Base-by-base conservation (phyloP, 1,140 invertebrate genomes). In the Hycleus cichorii region DNA sequence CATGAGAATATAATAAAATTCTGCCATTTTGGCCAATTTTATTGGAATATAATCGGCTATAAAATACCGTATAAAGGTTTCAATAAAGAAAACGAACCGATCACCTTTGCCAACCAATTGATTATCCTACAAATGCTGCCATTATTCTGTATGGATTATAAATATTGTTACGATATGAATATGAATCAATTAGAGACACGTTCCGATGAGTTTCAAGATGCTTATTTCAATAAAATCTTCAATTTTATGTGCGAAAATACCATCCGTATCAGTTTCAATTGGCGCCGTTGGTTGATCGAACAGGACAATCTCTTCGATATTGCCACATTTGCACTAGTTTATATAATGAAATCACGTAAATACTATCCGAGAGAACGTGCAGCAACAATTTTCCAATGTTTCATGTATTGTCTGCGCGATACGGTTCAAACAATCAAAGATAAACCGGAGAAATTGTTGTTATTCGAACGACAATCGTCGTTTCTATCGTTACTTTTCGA, bases 371-470 rank as follows among this genome's bases (percentile, higher is more conserved):
- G 84, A 66, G 82, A 84, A 46, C 77, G 82, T 62, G 87, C 85
- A 0, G 82, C 87, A 8, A 78, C 84, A n/a, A 75, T 83, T 18
- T 88, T 88, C 60, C 86, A 89, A 75, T 78, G 79, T 0, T 69
- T 88, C 47, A 82, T 83, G 42, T 83, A 88, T 66, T 76, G 80
- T 0, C 67, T 89, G 0, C 82, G 84, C 57, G 82, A 85, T 64
- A 84, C 79, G 47, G 63, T 73, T 12, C 7, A 40, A 25, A 24
- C 49, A 2, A 27, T 67, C 3, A 65, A 63, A 26, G 57, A 58
- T 4, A 64, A 63, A 32, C 49, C 53, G 4, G 56, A 55, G n/a
- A 49, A 60, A 10, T 12, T 62, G 24, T 51, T 57, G 32, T 32
- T 60, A 47, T 57, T 63, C 11, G 11, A 47, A 1, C 49, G 58